phyloP scores from a whole-genome alignment of 1,140 invertebrate genomes.

The Drosophila pallidifrons region DNA sequence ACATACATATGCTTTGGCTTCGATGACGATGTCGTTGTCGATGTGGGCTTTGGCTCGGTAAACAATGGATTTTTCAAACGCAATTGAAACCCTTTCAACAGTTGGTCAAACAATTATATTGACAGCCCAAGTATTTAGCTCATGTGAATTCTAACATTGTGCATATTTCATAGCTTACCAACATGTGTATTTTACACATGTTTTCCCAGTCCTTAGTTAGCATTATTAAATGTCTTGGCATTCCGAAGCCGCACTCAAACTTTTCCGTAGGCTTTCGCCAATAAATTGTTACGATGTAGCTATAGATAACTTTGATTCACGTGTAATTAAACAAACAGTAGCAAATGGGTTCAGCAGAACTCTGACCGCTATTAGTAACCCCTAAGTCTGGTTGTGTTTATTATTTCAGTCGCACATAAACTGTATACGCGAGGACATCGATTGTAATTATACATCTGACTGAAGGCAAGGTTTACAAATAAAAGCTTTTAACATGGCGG shows the following conservation, averaged over 20 bases:
- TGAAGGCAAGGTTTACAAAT: neutral
- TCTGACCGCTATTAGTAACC: neutral
- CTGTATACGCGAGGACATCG: neutral
- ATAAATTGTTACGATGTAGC: neutral
- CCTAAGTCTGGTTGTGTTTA: neutral
- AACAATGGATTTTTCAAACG: neutral
- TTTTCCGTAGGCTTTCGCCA: neutral
- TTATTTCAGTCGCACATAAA: neutral
- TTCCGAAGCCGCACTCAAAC: neutral
- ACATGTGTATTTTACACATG: neutral
- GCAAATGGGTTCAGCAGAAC: neutral
- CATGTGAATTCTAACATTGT: neutral
- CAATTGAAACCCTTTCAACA: slow-evolving; percentile 9
- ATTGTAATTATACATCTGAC: neutral
- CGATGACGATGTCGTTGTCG: too few species aligned
- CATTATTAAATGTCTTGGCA: neutral
- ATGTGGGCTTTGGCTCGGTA: neutral
- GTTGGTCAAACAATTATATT: neutral
- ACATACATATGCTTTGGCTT: neutral
- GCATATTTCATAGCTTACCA: neutral
- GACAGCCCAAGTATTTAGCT: neutral
- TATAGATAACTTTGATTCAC: neutral
- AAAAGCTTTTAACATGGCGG: slow-evolving; percentile 12
- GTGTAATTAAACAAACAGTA: neutral
- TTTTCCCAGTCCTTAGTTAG: slow-evolving; percentile 2